Evolutionary conservation across 2,797 vertebrate genomes (phyloP).

Genomic region (Hypotaenidia philippensis): DNA sequence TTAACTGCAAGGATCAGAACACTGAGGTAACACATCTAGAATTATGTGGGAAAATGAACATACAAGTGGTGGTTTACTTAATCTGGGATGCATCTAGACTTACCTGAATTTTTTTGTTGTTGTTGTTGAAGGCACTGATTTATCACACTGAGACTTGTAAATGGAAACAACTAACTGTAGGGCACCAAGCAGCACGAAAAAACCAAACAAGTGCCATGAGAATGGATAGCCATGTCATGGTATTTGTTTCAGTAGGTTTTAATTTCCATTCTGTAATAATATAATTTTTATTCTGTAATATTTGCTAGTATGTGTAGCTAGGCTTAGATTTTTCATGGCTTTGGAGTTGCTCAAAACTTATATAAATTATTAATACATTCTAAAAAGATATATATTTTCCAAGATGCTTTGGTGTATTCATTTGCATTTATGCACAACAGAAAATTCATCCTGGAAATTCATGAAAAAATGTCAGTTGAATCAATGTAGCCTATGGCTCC

Average conservation of each 20-base stretch:
- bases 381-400: neutral
- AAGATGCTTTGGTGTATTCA: neutral
- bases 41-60: neutral
- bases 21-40: neutral
- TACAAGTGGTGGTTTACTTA: neutral
- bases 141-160: neutral
- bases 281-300: neutral
- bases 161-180: neutral
- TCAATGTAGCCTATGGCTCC: neutral
- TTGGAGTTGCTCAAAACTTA: neutral
- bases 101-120: neutral
- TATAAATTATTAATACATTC: neutral
- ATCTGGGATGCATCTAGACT: neutral
- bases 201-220: neutral
- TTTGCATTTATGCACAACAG: neutral
- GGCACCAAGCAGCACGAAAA: neutral
- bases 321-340: neutral
- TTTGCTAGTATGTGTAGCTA: neutral
- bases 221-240: neutral
- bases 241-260: neutral
- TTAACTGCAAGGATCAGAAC: neutral
- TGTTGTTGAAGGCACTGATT: neutral
- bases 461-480: neutral
- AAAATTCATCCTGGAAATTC: neutral
- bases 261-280: neutral